Conservation (phyloP, 37 sponge, comb jelly and placozoan genomes). For the Dysidea cf. avara region DNA sequence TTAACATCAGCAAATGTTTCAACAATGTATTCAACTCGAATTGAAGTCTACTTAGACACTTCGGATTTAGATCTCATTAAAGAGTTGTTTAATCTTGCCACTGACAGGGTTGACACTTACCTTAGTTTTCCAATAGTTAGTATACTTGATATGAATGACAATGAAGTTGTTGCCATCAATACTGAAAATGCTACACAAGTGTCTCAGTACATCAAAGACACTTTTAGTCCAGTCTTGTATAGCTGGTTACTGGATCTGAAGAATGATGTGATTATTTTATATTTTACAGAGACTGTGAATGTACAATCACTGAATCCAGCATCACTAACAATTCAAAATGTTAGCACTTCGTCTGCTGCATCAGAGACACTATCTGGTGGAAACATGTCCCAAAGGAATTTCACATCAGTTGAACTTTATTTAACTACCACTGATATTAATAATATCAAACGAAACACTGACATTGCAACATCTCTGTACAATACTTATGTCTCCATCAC, state of each 20-base stretch:
- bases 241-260: constrained; percentile 49
- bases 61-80: constrained; percentile 71
- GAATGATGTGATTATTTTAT: constrained; percentile 35
- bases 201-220: constrained; percentile 40
- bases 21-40: constrained; percentile 19
- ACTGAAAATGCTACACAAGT: constrained; percentile 40
- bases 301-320: constrained; percentile 52
- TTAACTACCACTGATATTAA: constrained; percentile 61
- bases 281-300: constrained; percentile 75
- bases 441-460: constrained; percentile 58
- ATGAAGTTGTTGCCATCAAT: constrained; percentile 47
- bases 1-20: constrained; percentile 60
- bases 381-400: constrained; percentile 22
- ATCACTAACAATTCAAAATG: constrained; percentile 58
- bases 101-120: constrained; percentile 46
- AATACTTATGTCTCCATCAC: constrained; percentile 43
- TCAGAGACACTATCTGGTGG: constrained; percentile 31
- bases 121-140: constrained; percentile 37
- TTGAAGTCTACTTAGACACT: constrained; percentile 29
- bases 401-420: constrained; percentile 46
- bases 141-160: constrained; percentile 59
- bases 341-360: neutral
- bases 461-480: constrained; percentile 27
- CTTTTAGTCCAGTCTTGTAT: constrained; percentile 40
- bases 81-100: constrained; percentile 51